Conservation (phyloP, 2,113 vertebrate species). For the Pogona vitticeps region DNA sequence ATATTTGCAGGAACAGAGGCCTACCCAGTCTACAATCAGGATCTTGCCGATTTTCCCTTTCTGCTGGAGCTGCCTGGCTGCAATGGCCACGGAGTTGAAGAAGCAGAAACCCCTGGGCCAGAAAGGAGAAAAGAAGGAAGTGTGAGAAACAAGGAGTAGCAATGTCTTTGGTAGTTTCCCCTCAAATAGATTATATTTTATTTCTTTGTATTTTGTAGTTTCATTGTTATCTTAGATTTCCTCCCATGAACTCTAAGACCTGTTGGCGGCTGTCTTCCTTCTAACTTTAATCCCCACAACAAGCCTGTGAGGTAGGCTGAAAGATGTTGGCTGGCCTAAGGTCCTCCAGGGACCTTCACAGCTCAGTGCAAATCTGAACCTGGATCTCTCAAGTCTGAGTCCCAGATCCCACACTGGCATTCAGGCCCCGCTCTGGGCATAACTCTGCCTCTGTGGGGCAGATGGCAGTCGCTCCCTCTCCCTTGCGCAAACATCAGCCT, state of each 20-base stretch:
- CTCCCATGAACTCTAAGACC: neutral
- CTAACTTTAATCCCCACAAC: neutral
- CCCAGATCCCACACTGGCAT: neutral
- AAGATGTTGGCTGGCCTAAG: neutral
- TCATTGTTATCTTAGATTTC: neutral
- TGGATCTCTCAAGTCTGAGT: neutral
- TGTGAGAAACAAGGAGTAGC: accelerated
- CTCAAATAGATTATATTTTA: neutral
- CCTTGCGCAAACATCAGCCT: neutral
- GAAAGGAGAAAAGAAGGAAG: slow-evolving; percentile 27
- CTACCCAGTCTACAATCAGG: slow-evolving; percentile 96
- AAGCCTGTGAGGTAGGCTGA: neutral
- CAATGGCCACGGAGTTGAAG: slow-evolving; percentile 94
- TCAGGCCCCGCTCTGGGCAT: accelerated
- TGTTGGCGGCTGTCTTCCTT: neutral
- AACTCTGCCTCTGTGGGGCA: no score
- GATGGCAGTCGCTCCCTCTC: neutral
- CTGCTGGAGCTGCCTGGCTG: slow-evolving; percentile 85
- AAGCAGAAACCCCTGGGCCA: slow-evolving; percentile 90
- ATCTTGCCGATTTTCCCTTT: slow-evolving; percentile 87
- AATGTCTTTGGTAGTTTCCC: neutral
- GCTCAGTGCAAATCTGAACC: neutral
- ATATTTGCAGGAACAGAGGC: neutral
- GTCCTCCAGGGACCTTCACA: neutral
- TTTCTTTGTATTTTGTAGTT: neutral